These are phyloP conservation scores for Montipora efflorescens DNA, from an alignment of 64 coral and sea anemone species.

Conservation along the genomic window DNA sequence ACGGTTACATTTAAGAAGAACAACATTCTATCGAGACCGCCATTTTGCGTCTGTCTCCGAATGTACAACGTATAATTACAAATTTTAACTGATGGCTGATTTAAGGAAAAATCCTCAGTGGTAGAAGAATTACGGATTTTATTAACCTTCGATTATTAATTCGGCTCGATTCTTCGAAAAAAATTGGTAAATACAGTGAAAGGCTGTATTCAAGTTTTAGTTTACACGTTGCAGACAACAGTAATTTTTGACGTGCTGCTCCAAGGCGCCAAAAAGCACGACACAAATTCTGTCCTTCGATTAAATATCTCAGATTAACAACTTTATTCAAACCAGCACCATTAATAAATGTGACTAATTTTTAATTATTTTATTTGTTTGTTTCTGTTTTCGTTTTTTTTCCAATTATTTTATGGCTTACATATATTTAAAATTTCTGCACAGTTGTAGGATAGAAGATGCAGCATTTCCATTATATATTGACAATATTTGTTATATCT, in stretches of 20 bases:
- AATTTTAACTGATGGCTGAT: background rate
- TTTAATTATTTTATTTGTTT: too few relatives aligned
- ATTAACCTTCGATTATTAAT: background rate
- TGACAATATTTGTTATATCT: too few relatives aligned
- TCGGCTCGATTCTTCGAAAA: background rate
- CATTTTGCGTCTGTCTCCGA: slow-evolving; percentile 19
- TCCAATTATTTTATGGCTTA: too few relatives aligned
- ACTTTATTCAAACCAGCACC: too few relatives aligned
- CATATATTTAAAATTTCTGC: too few relatives aligned
- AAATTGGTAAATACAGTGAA: background rate
- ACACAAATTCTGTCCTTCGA: background rate
- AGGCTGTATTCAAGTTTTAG: background rate
- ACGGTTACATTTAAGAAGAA: slow-evolving; percentile 21
- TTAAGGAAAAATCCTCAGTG: background rate
- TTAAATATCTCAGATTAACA: background rate
- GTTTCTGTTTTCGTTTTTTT: too few relatives aligned
- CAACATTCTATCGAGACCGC: slow-evolving; percentile 6
- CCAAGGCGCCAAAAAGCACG: background rate
- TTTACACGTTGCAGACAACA: slow-evolving; percentile 22
- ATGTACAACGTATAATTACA: background rate
- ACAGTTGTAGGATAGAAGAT: too few relatives aligned
- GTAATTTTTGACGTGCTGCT: background rate
- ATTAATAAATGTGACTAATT: too few relatives aligned
- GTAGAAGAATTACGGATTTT: background rate
- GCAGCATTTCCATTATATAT: too few relatives aligned